Evolutionary conservation across 1,140 invertebrate genomes (phyloP).

Genomic region (Potamilus streckersoni): DNA sequence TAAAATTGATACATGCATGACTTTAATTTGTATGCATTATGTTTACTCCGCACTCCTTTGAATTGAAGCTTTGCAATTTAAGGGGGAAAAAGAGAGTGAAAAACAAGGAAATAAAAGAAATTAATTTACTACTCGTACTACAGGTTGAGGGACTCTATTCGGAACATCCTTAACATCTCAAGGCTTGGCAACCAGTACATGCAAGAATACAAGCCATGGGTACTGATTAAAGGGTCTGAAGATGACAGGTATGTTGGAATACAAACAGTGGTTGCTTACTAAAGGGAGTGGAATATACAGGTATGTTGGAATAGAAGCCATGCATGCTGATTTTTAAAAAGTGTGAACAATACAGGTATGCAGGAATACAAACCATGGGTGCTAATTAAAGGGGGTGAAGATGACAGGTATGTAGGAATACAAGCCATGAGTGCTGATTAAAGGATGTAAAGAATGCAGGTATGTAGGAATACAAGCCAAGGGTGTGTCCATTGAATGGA

Average conservation of each 20-base stretch:
- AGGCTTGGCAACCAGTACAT: slow-evolving; percentile 96
- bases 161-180: slow-evolving; percentile 88
- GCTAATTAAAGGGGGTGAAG: slow-evolving; percentile 79
- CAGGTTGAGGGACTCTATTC: slow-evolving; percentile 85
- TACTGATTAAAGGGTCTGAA: slow-evolving; percentile 81
- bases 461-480: slow-evolving; percentile 23
- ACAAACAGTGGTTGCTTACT: slow-evolving; percentile 94
- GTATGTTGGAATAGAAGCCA: slow-evolving; percentile 30
- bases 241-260: slow-evolving; percentile 75
- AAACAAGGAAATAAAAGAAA: too few relatives aligned
- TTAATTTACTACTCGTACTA: slow-evolving; percentile 29
- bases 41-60: too few relatives aligned
- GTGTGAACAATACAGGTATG: slow-evolving; percentile 71
- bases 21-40: too few relatives aligned
- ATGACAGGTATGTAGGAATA: slow-evolving; percentile 48
- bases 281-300: slow-evolving; percentile 74
- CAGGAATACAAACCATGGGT: slow-evolving; percentile 96
- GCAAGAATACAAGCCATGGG: slow-evolving; percentile 95
- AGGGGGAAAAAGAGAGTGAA: too few relatives aligned
- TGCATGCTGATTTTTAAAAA: too few relatives aligned
- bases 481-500: too few relatives aligned
- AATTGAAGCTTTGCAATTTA: too few relatives aligned
- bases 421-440: too few relatives aligned
- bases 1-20: too few relatives aligned
- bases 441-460: slow-evolving; percentile 14